Conservation (phyloP, 1,140 invertebrate genomes). For the Luehdorfia chinensis region DNA sequence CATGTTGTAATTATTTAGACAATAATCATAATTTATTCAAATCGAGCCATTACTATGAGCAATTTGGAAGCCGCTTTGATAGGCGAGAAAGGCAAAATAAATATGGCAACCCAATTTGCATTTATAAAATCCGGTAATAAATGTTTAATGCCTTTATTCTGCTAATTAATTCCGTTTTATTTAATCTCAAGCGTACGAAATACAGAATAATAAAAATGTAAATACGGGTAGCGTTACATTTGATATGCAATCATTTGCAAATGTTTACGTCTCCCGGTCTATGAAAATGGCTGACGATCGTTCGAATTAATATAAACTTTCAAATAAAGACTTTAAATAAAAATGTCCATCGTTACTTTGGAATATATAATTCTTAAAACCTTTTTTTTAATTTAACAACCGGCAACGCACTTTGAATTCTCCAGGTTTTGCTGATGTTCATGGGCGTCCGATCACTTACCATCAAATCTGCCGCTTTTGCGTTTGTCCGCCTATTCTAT, state of each 20-base stretch:
- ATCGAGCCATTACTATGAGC: conserved; percentile 12
- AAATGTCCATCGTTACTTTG: background rate
- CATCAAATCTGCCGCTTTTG: no score
- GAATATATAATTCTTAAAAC: no score
- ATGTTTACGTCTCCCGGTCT: conserved; percentile 8
- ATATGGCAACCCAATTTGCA: conserved; percentile 30
- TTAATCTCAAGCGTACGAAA: conserved; percentile 20
- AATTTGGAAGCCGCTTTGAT: conserved; percentile 25
- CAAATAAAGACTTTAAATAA: background rate
- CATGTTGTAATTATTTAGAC: conserved; percentile 7
- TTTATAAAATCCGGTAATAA: conserved; percentile 28
- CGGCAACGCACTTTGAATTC: no score
- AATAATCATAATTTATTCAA: conserved; percentile 18
- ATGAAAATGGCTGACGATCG: conserved; percentile 2
- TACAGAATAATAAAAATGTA: conserved; percentile 23
- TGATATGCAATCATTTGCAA: conserved; percentile 20
- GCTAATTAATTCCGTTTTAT: conserved; percentile 22
- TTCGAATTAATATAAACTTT: background rate
- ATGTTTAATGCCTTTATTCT: conserved; percentile 24
- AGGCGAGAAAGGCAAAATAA: conserved; percentile 34
- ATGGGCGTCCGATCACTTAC: no score
- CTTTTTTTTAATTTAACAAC: no score
- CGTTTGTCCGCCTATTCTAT: no score
- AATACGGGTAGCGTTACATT: conserved; percentile 21
- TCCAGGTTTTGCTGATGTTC: no score